A percentile compares a stretch with the other conserved stretches of the same genome.
Evolutionary conservation across 2,113 vertebrate species (phyloP).

Genomic region (Ascaphus truei): DNA sequence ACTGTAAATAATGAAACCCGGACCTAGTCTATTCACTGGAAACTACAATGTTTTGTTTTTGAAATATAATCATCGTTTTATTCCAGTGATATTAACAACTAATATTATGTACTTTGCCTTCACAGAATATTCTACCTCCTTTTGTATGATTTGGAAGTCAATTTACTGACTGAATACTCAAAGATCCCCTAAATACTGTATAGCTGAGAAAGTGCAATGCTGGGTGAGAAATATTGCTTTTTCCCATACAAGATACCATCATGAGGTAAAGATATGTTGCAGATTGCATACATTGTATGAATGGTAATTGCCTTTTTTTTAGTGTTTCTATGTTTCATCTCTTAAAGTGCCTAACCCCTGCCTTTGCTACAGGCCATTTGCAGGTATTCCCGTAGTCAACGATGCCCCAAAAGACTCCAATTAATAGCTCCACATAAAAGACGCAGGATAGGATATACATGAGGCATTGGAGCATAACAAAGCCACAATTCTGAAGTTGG

Average conservation of each 20-base stretch:
- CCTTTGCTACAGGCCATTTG: no score
- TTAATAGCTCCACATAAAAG: no score
- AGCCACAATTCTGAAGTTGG: no score
- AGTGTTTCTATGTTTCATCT: no score
- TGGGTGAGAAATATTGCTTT: neutral
- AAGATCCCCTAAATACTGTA: neutral
- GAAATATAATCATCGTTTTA: neutral
- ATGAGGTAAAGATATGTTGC: neutral
- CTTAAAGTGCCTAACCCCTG: no score
- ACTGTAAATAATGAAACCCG: conserved; percentile 11
- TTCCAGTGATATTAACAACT: neutral
- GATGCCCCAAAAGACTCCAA: no score
- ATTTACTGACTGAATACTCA: neutral
- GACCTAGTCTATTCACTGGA: neutral
- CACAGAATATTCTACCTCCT: neutral
- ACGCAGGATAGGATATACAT: no score
- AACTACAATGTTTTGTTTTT: neutral
- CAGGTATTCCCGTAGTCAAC: no score
- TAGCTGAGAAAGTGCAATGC: neutral
- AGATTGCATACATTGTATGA: neutral
- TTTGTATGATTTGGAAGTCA: neutral
- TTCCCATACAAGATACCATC: neutral
- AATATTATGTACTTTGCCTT: neutral
- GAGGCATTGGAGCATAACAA: no score
- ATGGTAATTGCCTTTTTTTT: no score